These are phyloP conservation scores for Galeopterus variegatus DNA, from an alignment of 2,113 vertebrate species.

Conservation along the genomic window DNA sequence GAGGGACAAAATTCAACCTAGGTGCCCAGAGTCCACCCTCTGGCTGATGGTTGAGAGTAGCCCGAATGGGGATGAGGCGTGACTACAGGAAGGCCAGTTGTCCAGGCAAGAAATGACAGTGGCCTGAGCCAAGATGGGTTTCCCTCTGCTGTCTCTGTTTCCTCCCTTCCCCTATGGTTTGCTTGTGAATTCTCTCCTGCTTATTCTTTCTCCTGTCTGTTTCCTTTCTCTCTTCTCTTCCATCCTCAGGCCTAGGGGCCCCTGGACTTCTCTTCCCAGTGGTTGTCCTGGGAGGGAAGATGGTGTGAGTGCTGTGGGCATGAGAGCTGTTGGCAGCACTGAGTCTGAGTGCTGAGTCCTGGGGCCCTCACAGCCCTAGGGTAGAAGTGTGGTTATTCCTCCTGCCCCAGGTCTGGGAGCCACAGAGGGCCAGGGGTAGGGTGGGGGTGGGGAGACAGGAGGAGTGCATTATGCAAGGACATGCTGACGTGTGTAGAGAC, in stretches of 20 bases:
- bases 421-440: not conserved
- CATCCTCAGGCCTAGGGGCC: not conserved
- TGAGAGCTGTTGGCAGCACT: not conserved
- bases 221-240: not conserved
- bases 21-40: not conserved
- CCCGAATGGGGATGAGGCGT: rapidly evolving
- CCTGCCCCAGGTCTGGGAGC: not conserved
- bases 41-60: not conserved
- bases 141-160: not conserved
- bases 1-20: not conserved
- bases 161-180: not conserved
- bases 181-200: constrained; percentile 22
- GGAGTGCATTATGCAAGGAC: not conserved
- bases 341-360: not conserved
- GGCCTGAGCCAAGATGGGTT: not conserved
- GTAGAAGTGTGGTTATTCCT: not conserved
- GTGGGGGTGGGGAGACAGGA: not conserved
- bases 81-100: not conserved
- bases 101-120: not conserved
- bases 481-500: not conserved
- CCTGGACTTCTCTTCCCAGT: not conserved
- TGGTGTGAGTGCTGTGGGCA: not conserved
- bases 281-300: not conserved
- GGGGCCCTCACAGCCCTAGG: not conserved
- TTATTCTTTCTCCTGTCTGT: constrained; percentile 42